Evolutionary conservation across 2,888 invertebrate genomes (phyloP), one percentile per base, ranked within the genome.

Genomic region (Operophtera brumata): DNA sequence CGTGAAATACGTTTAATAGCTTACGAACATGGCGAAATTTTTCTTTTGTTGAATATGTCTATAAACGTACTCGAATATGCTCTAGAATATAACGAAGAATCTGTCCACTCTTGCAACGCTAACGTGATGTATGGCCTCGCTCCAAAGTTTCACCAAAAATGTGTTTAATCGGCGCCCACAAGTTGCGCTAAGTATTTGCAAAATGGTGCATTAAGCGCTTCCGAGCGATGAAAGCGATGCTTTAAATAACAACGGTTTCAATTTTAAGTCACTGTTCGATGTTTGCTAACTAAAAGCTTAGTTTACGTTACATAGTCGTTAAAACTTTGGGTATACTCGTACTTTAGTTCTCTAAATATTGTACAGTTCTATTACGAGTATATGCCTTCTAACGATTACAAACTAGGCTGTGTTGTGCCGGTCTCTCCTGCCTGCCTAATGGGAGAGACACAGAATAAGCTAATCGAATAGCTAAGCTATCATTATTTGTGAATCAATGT

Each of bases 121-220:
- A 11, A 36, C 6, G 36, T 20, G 30, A 37, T 42, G 43, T 43
- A 53, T 47, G 36, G 14, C 12, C 37, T 9, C 14, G 26, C 7
- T 41, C n/a, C 30, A 11, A 48, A 45, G 45, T 48, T 40, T 12
- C 26, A 12, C 28, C 55, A 35, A 41, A 53, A 55, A 46, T 47
- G 41, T 50, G 49, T 37, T 56, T 55, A 34, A 54, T 54, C 51
- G 56, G 40, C 26, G 40, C 13, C 42, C 51, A 25, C 54, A 53
- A 62, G 47, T 47, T 50, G 39, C 42, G 36, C 42, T 47, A 45
- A 50, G 56, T 43, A 51, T 40, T 44, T 47, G 44, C 49, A 52
- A 49, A 51, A 57, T 48, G 39, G 44, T 46, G 61, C 61, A 61
- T 59, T 49, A 56, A 51, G 41, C 50, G 58, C 55, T 51, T 40